Conservation (phyloP, 2,113 vertebrate species). For the Picathartes gymnocephalus region DNA sequence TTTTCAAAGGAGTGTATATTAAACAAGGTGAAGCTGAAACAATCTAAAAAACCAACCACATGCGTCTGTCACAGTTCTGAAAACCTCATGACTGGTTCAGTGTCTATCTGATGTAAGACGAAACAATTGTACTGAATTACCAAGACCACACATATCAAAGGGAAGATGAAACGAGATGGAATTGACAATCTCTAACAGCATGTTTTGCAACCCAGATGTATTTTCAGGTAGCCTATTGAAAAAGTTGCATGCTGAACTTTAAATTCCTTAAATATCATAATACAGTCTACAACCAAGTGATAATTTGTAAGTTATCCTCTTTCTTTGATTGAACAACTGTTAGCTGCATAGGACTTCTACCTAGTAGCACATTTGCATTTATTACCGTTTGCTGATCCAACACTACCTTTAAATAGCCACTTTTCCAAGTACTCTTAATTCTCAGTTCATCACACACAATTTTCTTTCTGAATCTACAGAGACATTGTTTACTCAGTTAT, state of each 20-base stretch:
- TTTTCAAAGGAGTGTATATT: background rate
- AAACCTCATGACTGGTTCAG: background rate
- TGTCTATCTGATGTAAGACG: background rate
- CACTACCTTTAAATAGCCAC: background rate
- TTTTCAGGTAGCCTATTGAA: background rate
- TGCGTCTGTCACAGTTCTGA: background rate
- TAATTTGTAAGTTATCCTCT: background rate
- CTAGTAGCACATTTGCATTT: background rate
- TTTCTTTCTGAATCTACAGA: background rate
- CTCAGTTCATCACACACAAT: background rate
- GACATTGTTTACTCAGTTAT: background rate
- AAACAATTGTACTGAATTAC: background rate
- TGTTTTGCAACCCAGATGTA: rapidly evolving
- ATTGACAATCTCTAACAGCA: background rate
- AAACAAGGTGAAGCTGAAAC: background rate
- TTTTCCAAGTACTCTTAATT: background rate
- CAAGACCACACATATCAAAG: background rate
- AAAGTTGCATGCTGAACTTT: background rate
- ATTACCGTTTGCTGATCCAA: background rate
- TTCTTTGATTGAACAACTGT: background rate
- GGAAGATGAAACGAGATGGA: background rate
- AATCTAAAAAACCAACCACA: background rate
- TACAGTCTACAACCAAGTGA: background rate
- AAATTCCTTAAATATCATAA: background rate
- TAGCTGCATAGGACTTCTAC: background rate